A percentile compares a stretch with the other conserved stretches of the same genome.
Conservation (phyloP, 2,888 invertebrate species). For the Lochmaea crataegi region DNA sequence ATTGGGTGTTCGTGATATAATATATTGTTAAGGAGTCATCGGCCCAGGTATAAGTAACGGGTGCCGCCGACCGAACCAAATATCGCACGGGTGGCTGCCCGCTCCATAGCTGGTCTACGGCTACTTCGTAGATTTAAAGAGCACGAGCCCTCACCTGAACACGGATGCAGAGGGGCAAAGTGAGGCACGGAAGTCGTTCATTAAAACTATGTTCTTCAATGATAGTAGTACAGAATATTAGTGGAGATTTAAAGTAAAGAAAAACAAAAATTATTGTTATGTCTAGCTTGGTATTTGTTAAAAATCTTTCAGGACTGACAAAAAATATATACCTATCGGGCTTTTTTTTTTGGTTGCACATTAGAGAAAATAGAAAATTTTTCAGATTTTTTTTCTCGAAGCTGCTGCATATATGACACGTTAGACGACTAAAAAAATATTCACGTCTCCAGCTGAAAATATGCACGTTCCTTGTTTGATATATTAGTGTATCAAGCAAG, state of each 20-base stretch:
- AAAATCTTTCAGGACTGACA: too few species aligned
- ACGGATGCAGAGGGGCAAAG: slow-evolving; percentile 9
- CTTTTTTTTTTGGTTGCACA: too few species aligned
- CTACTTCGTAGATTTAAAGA: slow-evolving; percentile 57
- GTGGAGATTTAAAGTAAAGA: not conserved
- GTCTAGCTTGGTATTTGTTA: too few species aligned
- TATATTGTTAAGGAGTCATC: slow-evolving; percentile 63
- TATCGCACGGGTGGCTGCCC: slow-evolving; percentile 64
- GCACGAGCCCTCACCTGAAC: slow-evolving; percentile 57
- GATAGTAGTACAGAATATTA: not conserved
- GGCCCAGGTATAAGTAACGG: slow-evolving; percentile 61
- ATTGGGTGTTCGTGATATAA: slow-evolving; percentile 51
- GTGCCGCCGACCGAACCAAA: slow-evolving; percentile 62
- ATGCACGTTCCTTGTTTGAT: too few species aligned
- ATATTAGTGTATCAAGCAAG: too few species aligned
- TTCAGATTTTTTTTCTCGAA: too few species aligned
- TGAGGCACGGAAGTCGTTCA: slow-evolving; percentile 4
- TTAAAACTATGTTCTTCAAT: not conserved
- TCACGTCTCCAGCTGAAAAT: too few species aligned
- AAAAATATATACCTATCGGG: too few species aligned
- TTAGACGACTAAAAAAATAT: too few species aligned
- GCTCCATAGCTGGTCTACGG: slow-evolving; percentile 53
- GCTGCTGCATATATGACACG: too few species aligned
- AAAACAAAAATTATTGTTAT: not conserved
- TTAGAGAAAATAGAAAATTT: too few species aligned